phyloP scores from a whole-genome alignment of 2,797 vertebrate species.

The Anguilla anguilla region DNA sequence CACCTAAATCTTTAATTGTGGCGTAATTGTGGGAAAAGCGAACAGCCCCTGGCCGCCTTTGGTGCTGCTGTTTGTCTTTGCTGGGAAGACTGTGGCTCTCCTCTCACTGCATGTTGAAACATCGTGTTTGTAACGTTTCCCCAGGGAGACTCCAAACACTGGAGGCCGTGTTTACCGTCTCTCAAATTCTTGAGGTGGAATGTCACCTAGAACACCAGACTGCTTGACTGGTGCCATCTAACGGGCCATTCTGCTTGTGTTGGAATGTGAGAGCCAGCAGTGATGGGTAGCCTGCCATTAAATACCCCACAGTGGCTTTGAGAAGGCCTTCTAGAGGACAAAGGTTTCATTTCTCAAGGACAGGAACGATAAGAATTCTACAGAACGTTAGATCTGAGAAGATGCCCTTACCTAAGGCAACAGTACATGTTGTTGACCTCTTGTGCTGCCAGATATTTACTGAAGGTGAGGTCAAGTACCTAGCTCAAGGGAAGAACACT shows the following conservation, averaged over 20 bases:
- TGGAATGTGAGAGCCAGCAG: background rate
- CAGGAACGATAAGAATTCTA: background rate
- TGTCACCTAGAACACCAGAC: background rate
- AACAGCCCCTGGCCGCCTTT: background rate
- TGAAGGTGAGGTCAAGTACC: background rate
- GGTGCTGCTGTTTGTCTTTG: constrained; percentile 4
- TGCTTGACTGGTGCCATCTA: background rate
- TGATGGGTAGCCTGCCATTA: background rate
- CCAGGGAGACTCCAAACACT: background rate
- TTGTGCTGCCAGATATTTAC: background rate
- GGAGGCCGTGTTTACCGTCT: background rate
- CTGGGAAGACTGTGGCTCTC: background rate
- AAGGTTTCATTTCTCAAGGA: background rate
- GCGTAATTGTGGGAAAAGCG: constrained; percentile 19
- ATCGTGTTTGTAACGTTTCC: background rate
- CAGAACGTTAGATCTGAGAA: background rate
- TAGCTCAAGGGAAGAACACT: background rate
- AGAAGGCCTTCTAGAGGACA: background rate
- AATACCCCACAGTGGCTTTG: background rate
- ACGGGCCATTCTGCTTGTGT: background rate
- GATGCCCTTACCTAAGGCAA: background rate
- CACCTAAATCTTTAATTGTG: background rate
- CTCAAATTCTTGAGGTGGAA: background rate
- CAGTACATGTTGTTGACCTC: background rate
- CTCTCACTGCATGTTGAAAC: constrained; percentile 7